phyloP scores from a whole-genome alignment of 2,888 invertebrate genomes.

The Drosophila anomalata region DNA sequence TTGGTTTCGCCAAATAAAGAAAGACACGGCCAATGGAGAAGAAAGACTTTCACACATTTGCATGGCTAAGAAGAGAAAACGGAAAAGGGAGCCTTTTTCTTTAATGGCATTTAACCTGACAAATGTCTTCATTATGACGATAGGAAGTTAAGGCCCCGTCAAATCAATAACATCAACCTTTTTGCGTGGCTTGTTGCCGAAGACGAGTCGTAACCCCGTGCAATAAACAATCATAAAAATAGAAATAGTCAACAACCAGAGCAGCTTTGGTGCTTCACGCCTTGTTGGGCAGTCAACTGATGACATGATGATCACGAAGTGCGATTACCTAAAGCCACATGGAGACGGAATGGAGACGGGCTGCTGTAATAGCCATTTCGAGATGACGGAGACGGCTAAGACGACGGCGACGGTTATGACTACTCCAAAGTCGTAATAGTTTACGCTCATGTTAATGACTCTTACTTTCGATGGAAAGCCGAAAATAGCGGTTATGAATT shows the following conservation, averaged over 20 bases:
- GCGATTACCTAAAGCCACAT: slow-evolving; percentile 62
- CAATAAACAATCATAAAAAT: slow-evolving; percentile 19
- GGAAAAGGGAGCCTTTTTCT: background rate
- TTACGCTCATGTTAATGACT: slow-evolving; percentile 61
- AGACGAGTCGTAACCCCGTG: slow-evolving; percentile 30
- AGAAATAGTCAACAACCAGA: slow-evolving; percentile 36
- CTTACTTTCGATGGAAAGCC: slow-evolving; percentile 64
- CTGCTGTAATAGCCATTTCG: slow-evolving; percentile 65
- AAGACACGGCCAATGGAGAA: background rate
- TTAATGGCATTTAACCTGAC: slow-evolving; percentile 8
- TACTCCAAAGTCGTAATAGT: slow-evolving; percentile 59
- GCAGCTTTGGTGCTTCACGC: slow-evolving; percentile 70
- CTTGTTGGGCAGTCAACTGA: slow-evolving; percentile 68
- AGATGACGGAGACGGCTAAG: slow-evolving; percentile 32
- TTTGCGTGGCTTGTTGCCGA: slow-evolving; percentile 28
- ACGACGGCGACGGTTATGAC: slow-evolving; percentile 47
- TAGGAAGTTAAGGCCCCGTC: slow-evolving; percentile 27
- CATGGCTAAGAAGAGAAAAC: slow-evolving; percentile 29
- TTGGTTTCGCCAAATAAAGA: slow-evolving; percentile 15
- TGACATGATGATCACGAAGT: slow-evolving; percentile 33
- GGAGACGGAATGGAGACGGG: slow-evolving; percentile 8
- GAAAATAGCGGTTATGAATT: slow-evolving; percentile 22
- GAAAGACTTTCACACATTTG: slow-evolving; percentile 35
- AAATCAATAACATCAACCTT: slow-evolving; percentile 35
- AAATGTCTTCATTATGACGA: slow-evolving; percentile 28